Evolutionary conservation across 2,113 vertebrate species (phyloP).

Genomic region (human (Homo sapiens)): GRCh38 chr1:19104501-19105000

Average conservation of each 20-base stretch:
- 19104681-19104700: conserved; percentile 9
- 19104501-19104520: background rate
- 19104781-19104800: background rate
- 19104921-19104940: background rate
- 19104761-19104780: background rate
- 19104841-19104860: background rate
- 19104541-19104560: background rate
- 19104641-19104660: conserved; percentile 96
- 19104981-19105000: too few species aligned
- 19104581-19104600: conserved; percentile 98
- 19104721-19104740: background rate
- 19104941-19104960: background rate
- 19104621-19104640: conserved; percentile 97
- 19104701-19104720: background rate
- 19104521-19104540: background rate
- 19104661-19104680: conserved; percentile 90
- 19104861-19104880: background rate
- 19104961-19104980: background rate
- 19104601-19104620: conserved; percentile 98
- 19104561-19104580: background rate
- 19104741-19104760: too few species aligned
- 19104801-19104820: background rate
- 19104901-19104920: background rate
- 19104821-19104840: background rate
- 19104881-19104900: background rate